Conservation (phyloP, 2,888 invertebrate species). For the Drosophila melanosoma region DNA sequence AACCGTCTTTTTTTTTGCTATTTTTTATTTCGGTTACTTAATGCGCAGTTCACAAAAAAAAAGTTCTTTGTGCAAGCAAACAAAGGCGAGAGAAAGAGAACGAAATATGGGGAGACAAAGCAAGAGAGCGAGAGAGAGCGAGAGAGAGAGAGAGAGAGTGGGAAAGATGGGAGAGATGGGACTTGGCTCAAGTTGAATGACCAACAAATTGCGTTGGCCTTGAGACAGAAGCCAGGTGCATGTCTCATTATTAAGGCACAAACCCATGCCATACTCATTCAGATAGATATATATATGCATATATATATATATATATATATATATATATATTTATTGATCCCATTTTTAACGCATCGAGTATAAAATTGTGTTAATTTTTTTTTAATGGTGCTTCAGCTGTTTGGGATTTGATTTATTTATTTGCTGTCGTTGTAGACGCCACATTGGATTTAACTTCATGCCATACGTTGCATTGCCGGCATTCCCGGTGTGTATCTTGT, state of each 20-base stretch:
- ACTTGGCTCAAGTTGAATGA: slow-evolving; percentile 64
- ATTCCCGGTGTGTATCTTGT: slow-evolving; percentile 67
- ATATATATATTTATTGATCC: background rate
- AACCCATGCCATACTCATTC: background rate
- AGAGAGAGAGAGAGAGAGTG: background rate
- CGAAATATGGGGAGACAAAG: background rate
- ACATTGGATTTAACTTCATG: slow-evolving; percentile 54
- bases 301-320: background rate
- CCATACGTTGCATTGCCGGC: slow-evolving; percentile 69
- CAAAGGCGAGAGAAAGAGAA: slow-evolving; percentile 44
- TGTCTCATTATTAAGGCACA: slow-evolving; percentile 3
- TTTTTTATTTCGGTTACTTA: slow-evolving; percentile 35
- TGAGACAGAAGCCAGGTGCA: slow-evolving; percentile 56
- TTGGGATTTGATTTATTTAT: slow-evolving; percentile 50
- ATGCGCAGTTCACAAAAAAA: slow-evolving; percentile 63
- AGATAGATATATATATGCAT: too few species aligned
- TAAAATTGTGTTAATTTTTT: slow-evolving; percentile 65
- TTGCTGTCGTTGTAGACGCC: slow-evolving; percentile 25
- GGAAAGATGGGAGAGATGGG: slow-evolving; percentile 3
- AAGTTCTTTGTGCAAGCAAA: slow-evolving; percentile 58
- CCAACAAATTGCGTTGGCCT: slow-evolving; percentile 64
- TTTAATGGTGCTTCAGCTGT: background rate
- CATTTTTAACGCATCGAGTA: slow-evolving; percentile 16
- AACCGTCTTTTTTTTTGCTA: slow-evolving; percentile 23
- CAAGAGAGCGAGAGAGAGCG: background rate